Conservation (phyloP, 2,888 invertebrate species). For the Caenorhabditis sulstoni region DNA sequence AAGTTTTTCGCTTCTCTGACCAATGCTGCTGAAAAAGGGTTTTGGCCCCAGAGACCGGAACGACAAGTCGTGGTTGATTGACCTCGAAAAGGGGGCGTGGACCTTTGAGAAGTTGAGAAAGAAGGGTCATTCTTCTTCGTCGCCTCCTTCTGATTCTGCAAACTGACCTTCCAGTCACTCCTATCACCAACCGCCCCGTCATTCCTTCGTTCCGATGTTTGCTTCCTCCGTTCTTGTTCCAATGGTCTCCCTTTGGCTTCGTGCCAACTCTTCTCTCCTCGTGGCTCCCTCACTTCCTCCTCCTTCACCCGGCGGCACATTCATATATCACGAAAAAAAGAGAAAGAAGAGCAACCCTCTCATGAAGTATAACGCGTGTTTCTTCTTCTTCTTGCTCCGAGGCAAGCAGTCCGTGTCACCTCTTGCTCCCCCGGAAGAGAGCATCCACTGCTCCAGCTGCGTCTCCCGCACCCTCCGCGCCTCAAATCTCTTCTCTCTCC, state of each 20-base stretch:
- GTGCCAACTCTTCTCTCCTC: not conserved
- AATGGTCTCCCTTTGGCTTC: not conserved
- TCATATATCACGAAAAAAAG: slow-evolving; percentile 51
- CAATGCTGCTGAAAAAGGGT: slow-evolving; percentile 15
- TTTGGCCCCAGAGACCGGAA: slow-evolving; percentile 26
- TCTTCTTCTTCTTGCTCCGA: slow-evolving; percentile 29
- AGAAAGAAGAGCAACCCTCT: slow-evolving; percentile 25
- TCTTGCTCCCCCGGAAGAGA: slow-evolving; percentile 39
- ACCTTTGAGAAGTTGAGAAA: too few species aligned
- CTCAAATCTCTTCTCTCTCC: slow-evolving; percentile 43
- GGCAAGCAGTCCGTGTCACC: slow-evolving; percentile 50
- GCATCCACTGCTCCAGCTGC: slow-evolving; percentile 1
- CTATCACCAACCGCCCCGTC: slow-evolving; percentile 5
- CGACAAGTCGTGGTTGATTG: slow-evolving; percentile 29
- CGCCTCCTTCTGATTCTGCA: not conserved
- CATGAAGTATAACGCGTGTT: slow-evolving; percentile 57
- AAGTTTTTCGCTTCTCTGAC: slow-evolving; percentile 18
- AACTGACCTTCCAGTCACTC: slow-evolving; percentile 23
- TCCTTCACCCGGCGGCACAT: slow-evolving; percentile 12
- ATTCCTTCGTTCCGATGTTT: slow-evolving; percentile 25
- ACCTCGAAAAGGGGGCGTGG: slow-evolving; percentile 42
- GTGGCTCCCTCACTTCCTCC: slow-evolving; percentile 1
- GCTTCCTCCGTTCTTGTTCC: slow-evolving; percentile 16
- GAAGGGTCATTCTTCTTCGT: slow-evolving; percentile 43
- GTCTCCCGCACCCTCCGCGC: slow-evolving; percentile 18